These are phyloP conservation scores for Euwallacea similis DNA, from an alignment of 1,140 invertebrate species.

Conservation along the genomic window DNA sequence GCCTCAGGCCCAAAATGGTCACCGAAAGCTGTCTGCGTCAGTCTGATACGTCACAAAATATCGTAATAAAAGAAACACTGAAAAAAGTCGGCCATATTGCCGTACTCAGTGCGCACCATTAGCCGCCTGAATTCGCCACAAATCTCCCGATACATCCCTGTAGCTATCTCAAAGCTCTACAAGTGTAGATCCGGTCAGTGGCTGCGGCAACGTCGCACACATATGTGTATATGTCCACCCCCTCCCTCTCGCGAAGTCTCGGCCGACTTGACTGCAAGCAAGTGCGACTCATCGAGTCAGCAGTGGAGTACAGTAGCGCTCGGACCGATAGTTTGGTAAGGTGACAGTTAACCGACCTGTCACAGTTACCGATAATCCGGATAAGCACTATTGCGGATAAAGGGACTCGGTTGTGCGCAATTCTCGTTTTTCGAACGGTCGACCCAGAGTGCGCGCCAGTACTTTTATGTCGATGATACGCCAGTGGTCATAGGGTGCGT, in stretches of 20 bases:
- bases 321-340: conserved; percentile 29
- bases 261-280: conserved; percentile 14
- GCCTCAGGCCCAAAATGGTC: no score
- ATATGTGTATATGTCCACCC: conserved; percentile 28
- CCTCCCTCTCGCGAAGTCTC: conserved; percentile 9
- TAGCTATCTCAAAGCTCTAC: conserved; percentile 16
- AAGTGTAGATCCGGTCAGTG: conserved; percentile 47
- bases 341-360: conserved; percentile 26
- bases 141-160: neutral
- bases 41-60: no score
- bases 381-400: neutral
- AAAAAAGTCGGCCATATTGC: no score
- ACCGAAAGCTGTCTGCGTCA: no score
- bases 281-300: conserved; percentile 27
- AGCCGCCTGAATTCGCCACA: no score
- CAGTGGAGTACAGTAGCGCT: conserved; percentile 22
- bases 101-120: no score
- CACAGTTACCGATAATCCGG: conserved; percentile 31
- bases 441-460: no score
- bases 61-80: no score
- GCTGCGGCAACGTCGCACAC: conserved; percentile 40
- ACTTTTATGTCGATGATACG: no score
- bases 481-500: no score
- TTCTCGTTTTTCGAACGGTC: no score
- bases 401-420: no score